These are phyloP conservation scores for Eupeodes corollae DNA, from an alignment of 1,140 invertebrate genomes.

Conservation along the genomic window DNA sequence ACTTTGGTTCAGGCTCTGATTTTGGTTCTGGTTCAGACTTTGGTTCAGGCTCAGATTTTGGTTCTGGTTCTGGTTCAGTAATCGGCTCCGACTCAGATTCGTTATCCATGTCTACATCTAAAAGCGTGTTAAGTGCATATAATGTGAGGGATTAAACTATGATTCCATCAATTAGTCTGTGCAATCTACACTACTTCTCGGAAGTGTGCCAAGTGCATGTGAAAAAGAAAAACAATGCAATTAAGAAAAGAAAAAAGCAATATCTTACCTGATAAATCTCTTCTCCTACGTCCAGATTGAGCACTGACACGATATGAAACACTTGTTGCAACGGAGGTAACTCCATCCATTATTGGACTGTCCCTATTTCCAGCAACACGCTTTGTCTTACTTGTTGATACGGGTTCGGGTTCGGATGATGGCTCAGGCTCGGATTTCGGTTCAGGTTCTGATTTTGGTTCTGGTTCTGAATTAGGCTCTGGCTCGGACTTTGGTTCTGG, in stretches of 20 bases:
- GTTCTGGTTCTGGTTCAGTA: conserved; percentile 36
- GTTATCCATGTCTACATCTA: conserved; percentile 11
- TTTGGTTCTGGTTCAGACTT: conserved; percentile 38
- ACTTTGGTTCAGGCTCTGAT: conserved; percentile 39
- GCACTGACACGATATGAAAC: conserved; percentile 60
- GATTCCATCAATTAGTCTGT: background rate
- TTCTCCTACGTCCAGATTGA: conserved; percentile 26
- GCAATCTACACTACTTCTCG: background rate
- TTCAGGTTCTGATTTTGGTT: conserved; percentile 28
- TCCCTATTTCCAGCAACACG: conserved; percentile 41
- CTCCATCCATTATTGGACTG: conserved; percentile 42
- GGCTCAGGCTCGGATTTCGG: conserved; percentile 34
- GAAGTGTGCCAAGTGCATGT: background rate
- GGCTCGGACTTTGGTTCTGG: conserved; percentile 21
- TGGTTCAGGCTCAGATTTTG: conserved; percentile 39
- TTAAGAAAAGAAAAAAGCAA: background rate
- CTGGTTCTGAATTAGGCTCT: conserved; percentile 19
- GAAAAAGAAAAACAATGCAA: too few species aligned
- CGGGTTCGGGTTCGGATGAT: conserved; percentile 18
- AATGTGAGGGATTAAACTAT: background rate
- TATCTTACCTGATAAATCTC: conserved; percentile 26
- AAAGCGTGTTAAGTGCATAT: conserved; percentile 3
- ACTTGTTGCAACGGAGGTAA: conserved; percentile 55
- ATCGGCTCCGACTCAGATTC: conserved; percentile 33
- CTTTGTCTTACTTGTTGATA: conserved; percentile 37